Evolutionary conservation across 1,140 invertebrate genomes (phyloP).

Genomic region (Drosophila bifasciata): DNA sequence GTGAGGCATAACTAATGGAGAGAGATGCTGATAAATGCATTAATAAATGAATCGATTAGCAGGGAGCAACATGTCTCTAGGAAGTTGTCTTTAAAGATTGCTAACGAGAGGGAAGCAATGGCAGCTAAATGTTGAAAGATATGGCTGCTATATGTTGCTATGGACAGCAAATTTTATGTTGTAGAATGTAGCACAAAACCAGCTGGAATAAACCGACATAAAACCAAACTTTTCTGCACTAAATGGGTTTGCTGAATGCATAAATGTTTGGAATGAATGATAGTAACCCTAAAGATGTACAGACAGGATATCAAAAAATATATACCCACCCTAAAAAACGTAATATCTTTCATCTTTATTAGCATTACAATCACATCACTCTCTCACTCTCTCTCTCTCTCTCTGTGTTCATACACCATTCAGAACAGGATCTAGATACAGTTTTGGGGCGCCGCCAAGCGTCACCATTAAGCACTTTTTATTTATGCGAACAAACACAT

Average conservation of each 20-base stretch:
- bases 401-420: background rate
- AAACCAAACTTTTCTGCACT: background rate
- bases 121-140: too few relatives aligned
- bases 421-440: slow-evolving; percentile 44
- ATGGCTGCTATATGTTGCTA: background rate
- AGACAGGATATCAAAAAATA: slow-evolving; percentile 2
- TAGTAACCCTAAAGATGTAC: too few relatives aligned
- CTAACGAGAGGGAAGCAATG: too few relatives aligned
- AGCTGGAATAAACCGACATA: too few relatives aligned
- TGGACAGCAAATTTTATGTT: too few relatives aligned
- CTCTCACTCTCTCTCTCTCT: too few relatives aligned
- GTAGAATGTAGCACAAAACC: background rate
- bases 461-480: slow-evolving; percentile 32
- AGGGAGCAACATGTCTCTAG: slow-evolving; percentile 20
- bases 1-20: slow-evolving; percentile 38
- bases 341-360: slow-evolving; percentile 21
- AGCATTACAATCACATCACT: slow-evolving; percentile 16
- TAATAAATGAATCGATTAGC: slow-evolving; percentile 51
- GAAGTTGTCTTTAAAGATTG: slow-evolving; percentile 4
- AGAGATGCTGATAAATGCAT: slow-evolving; percentile 49
- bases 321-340: background rate
- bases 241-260: background rate
- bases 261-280: background rate
- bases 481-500: slow-evolving; percentile 41
- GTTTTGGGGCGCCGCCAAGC: slow-evolving; percentile 24